These are phyloP conservation scores for Volucella bombylans DNA, from an alignment of 2,888 invertebrate species.

Conservation along the genomic window DNA sequence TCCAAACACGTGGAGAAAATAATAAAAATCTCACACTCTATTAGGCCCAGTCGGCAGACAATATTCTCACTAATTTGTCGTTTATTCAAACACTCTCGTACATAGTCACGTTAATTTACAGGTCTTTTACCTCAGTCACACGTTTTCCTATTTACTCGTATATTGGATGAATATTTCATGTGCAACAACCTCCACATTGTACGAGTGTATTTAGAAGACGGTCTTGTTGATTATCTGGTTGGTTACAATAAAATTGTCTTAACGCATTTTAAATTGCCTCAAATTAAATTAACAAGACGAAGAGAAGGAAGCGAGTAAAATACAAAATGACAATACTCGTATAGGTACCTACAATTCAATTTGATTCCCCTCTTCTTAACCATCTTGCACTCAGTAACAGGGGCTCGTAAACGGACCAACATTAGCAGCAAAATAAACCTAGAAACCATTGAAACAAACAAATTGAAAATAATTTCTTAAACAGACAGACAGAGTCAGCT, in stretches of 20 bases:
- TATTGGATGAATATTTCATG: conserved; percentile 17
- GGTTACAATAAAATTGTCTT: conserved; percentile 51
- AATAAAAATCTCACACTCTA: neutral
- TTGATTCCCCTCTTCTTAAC: conserved; percentile 37
- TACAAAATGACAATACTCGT: conserved; percentile 4
- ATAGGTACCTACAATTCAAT: neutral
- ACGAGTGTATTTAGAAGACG: conserved; percentile 11
- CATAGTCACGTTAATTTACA: conserved; percentile 46
- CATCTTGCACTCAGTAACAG: conserved; percentile 64
- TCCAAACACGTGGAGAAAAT: too few species aligned
- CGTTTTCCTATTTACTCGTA: conserved; percentile 20
- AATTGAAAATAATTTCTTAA: conserved; percentile 67
- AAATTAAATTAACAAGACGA: conserved; percentile 59
- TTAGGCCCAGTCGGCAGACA: conserved; percentile 27
- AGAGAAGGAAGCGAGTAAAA: conserved; percentile 2
- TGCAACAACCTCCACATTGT: neutral
- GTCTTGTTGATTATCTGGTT: neutral
- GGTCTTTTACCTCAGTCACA: conserved; percentile 60
- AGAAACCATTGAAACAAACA: conserved; percentile 61
- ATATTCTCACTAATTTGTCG: conserved; percentile 57
- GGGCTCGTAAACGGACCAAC: neutral
- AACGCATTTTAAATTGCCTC: conserved; percentile 62
- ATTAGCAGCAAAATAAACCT: conserved; percentile 41
- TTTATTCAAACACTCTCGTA: conserved; percentile 20
- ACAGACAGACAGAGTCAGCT: conserved; percentile 41